A percentile compares a stretch with the other conserved stretches of the same genome.
These are phyloP conservation scores for Chaetodon auriga DNA, from an alignment of 2,113 vertebrate species.

Conservation along the genomic window DNA sequence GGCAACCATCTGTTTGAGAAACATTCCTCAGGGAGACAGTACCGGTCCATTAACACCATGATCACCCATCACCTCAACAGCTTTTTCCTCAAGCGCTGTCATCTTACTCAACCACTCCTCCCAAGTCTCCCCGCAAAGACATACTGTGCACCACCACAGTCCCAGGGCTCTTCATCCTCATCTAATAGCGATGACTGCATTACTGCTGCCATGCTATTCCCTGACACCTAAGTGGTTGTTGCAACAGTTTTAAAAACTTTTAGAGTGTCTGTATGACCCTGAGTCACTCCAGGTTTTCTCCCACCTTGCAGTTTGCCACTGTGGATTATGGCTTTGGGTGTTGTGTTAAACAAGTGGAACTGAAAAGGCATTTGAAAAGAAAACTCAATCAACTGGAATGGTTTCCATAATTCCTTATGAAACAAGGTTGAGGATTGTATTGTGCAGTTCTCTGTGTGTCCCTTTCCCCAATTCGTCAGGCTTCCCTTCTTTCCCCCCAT, in stretches of 20 bases:
- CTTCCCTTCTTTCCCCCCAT: constrained; percentile 11
- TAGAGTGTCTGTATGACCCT: neutral
- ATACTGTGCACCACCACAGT: constrained; percentile 27
- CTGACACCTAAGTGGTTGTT: neutral
- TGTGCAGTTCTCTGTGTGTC: constrained; percentile 8
- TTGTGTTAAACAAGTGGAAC: constrained; percentile 13
- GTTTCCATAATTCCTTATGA: constrained; percentile 29
- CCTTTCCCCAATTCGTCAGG: constrained; percentile 23
- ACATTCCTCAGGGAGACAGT: constrained; percentile 62
- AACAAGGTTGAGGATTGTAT: constrained; percentile 31
- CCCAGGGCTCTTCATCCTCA: constrained; percentile 33
- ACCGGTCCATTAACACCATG: constrained; percentile 70
- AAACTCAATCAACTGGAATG: constrained; percentile 11
- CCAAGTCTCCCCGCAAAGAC: constrained; percentile 32
- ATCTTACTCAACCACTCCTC: constrained; percentile 47
- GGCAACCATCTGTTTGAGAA: constrained; percentile 72
- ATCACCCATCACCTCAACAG: constrained; percentile 68
- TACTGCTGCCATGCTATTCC: constrained; percentile 21
- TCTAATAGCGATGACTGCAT: constrained; percentile 36
- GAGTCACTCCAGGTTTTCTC: neutral
- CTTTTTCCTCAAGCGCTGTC: constrained; percentile 51
- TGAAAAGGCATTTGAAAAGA: constrained; percentile 19
- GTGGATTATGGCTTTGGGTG: constrained; percentile 12
- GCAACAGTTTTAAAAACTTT: constrained; percentile 25
- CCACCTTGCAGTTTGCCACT: neutral